phyloP scores from a whole-genome alignment of 2,113 vertebrate species.

The Alexandromys fortis region DNA sequence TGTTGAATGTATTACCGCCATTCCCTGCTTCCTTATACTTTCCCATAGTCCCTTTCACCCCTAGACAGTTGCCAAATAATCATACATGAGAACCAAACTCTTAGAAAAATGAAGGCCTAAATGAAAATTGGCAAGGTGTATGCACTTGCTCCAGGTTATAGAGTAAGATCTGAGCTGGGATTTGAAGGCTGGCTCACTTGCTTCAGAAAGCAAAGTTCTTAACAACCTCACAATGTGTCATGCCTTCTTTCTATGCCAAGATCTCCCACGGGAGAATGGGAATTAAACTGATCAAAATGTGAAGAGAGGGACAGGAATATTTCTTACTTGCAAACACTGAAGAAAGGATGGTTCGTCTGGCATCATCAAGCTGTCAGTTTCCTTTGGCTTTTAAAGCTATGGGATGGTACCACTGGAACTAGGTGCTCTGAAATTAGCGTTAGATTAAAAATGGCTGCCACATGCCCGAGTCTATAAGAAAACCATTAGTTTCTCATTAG shows the following conservation, averaged over 20 bases:
- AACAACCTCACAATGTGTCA: too few species aligned
- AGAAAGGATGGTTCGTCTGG: conserved; percentile 16
- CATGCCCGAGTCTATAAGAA: conserved; percentile 25
- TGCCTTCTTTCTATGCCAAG: not conserved
- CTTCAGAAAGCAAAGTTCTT: not conserved
- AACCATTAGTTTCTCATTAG: not conserved
- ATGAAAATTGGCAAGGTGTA: not conserved
- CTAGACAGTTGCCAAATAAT: not conserved
- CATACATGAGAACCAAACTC: not conserved
- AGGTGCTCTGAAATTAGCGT: not conserved
- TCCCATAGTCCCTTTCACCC: too few species aligned
- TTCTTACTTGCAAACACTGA: conserved; percentile 12
- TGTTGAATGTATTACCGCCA: not conserved
- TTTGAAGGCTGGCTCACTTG: not conserved
- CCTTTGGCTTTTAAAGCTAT: conserved; percentile 37
- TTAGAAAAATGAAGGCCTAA: not conserved
- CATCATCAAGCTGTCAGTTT: conserved; percentile 31
- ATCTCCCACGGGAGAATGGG: not conserved
- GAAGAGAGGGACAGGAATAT: not conserved
- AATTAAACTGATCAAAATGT: conserved; percentile 33
- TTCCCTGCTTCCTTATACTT: not conserved
- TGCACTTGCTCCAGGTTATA: not conserved
- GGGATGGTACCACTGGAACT: not conserved
- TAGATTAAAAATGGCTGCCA: conserved; percentile 10
- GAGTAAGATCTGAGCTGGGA: not conserved